Conservation (phyloP, 2,113 vertebrate genomes). For the Corapipo altera region DNA sequence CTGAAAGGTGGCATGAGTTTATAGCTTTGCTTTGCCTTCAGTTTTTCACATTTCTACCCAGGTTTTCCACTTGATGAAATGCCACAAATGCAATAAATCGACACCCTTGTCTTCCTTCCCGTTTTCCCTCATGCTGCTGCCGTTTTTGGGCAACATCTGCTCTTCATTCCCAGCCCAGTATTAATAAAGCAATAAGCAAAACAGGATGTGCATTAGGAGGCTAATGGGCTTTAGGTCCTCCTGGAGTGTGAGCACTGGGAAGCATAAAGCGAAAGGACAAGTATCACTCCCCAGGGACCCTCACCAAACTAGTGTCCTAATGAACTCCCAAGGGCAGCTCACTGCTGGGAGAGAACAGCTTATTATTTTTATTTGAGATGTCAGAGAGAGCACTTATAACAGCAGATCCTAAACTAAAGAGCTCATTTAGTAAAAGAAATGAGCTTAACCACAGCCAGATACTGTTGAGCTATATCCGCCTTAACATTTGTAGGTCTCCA, state of each 20-base stretch:
- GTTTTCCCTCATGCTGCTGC: neutral
- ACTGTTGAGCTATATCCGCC: neutral
- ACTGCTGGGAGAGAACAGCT: neutral
- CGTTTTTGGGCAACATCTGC: slow-evolving; percentile 31
- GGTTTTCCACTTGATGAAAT: neutral
- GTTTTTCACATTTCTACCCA: neutral
- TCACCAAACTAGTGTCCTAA: slow-evolving; percentile 3
- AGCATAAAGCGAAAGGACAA: neutral
- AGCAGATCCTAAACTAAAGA: neutral
- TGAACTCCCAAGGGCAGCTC: neutral
- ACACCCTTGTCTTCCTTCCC: neutral
- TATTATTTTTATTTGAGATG: slow-evolving; percentile 15
- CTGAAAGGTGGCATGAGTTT: neutral
- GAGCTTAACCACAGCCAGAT: neutral
- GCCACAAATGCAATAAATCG: neutral
- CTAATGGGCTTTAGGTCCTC: slow-evolving; percentile 13
- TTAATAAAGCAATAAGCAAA: slow-evolving; percentile 36
- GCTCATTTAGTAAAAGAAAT: neutral
- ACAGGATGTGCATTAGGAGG: slow-evolving; percentile 3
- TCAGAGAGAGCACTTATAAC: neutral
- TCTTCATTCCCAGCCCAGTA: slow-evolving; percentile 1
- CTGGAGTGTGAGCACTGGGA: neutral
- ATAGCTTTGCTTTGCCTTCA: neutral
- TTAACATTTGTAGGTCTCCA: accelerated
- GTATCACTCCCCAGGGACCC: neutral